Percentiles rank a stretch among this genome's conserved stretches.
phyloP scores from a whole-genome alignment of 2,113 vertebrate genomes.

The Hymenochirus boettgeri region DNA sequence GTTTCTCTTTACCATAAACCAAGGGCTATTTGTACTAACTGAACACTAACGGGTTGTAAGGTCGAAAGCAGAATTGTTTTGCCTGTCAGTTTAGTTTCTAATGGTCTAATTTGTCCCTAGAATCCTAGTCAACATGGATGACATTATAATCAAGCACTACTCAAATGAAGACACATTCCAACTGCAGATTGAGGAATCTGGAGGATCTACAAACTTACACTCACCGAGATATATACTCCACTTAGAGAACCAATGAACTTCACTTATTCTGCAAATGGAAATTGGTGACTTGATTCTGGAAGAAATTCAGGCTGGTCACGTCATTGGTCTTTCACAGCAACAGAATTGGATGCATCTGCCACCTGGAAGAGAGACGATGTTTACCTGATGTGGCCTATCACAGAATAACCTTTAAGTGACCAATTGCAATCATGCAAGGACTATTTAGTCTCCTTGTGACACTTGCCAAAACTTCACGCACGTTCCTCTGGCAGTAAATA shows the following conservation, averaged over 20 bases:
- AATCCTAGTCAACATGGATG: conserved; percentile 97
- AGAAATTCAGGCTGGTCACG: conserved; percentile 19
- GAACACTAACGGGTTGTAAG: too few species aligned
- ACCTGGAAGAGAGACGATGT: background rate
- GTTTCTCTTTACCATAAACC: too few species aligned
- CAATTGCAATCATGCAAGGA: background rate
- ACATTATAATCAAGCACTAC: conserved; percentile 98
- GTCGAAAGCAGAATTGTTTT: too few species aligned
- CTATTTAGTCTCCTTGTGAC: too few species aligned
- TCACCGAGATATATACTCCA: conserved; percentile 85
- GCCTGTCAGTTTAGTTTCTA: too few species aligned
- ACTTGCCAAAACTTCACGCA: background rate
- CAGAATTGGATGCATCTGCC: background rate
- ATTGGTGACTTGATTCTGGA: conserved; percentile 35
- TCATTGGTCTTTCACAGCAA: background rate
- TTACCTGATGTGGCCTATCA: background rate
- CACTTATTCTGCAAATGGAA: conserved; percentile 11
- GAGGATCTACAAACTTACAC: conserved; percentile 87
- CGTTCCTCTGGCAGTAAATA: background rate
- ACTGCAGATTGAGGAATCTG: conserved; percentile 85
- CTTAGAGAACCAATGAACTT: conserved; percentile 37
- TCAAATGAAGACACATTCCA: conserved; percentile 99
- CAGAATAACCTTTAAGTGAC: background rate
- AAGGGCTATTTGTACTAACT: too few species aligned
- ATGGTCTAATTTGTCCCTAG: conserved; percentile 53